These are phyloP conservation scores for Drosophila niveifrons DNA, from an alignment of 2,888 invertebrate genomes.

Conservation along the genomic window DNA sequence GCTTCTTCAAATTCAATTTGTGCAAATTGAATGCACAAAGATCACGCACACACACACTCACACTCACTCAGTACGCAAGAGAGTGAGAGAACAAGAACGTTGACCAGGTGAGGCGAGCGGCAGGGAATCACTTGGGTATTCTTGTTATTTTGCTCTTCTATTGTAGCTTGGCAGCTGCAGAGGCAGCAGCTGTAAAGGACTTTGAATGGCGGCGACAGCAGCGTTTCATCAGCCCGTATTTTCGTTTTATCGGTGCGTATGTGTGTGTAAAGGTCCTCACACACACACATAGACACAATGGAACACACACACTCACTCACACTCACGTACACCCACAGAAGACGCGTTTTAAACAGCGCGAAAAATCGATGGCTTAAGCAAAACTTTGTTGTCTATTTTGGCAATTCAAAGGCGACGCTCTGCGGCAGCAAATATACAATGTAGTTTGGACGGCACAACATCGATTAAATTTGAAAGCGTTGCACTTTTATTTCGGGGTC, in stretches of 20 bases:
- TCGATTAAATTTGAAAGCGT: slow-evolving; percentile 65
- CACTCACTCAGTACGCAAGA: slow-evolving; percentile 7
- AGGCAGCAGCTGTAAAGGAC: slow-evolving; percentile 40
- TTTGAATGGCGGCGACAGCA: slow-evolving; percentile 41
- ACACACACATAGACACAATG: slow-evolving; percentile 18
- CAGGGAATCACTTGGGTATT: slow-evolving; percentile 37
- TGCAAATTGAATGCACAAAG: slow-evolving; percentile 74
- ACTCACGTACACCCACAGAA: slow-evolving; percentile 13
- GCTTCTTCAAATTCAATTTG: slow-evolving; percentile 42
- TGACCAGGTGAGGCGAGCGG: slow-evolving; percentile 49
- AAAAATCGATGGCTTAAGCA: slow-evolving; percentile 60
- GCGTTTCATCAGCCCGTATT: slow-evolving; percentile 32
- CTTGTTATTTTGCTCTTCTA: slow-evolving; percentile 26
- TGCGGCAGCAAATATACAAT: slow-evolving; percentile 27
- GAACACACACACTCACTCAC: slow-evolving; percentile 1
- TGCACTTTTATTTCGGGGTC: slow-evolving; percentile 46
- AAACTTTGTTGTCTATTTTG: slow-evolving; percentile 45
- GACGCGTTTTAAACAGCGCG: slow-evolving; percentile 62
- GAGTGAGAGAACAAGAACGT: slow-evolving; percentile 1
- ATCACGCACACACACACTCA: slow-evolving; percentile 28
- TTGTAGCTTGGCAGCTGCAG: slow-evolving; percentile 46
- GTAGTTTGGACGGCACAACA: slow-evolving; percentile 56
- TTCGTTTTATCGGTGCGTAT: slow-evolving; percentile 30
- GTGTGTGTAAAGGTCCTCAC: slow-evolving; percentile 41
- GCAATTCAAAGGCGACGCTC: slow-evolving; percentile 17